Base-by-base conservation (phyloP, 2,888 invertebrate species). In the Serripes groenlandicus region DNA sequence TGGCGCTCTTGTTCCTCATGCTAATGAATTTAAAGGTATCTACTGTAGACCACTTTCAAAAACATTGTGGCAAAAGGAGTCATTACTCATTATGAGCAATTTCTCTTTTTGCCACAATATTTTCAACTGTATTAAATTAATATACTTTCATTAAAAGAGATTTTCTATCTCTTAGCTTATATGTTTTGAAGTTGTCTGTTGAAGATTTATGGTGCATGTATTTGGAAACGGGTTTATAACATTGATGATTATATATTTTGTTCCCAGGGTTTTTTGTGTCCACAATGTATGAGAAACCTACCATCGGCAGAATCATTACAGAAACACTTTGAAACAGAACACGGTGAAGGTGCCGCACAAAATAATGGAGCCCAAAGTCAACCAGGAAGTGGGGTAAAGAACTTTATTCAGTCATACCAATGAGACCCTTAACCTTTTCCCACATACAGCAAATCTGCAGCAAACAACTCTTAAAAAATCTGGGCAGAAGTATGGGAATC, bases 231-330 rank as follows among this genome's bases (percentile, higher is more conserved):
- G n/a, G n/a, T n/a, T n/a, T n/a, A n/a, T n/a, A n/a, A n/a, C n/a
- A n/a, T n/a, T n/a, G n/a, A n/a, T n/a, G n/a, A n/a, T n/a, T n/a
- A n/a, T n/a, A n/a, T n/a, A n/a, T n/a, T n/a, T n/a, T n/a, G n/a
- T 23, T 62, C 15, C 7, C 89, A 96, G 94, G 95, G 96, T 15
- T 96, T 96, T 90, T 88, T 96, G 11, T 96, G 94, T 90, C 94
- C 94, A 54, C 87, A 90, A 77, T 94, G 96, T 88, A 95, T 95
- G 94, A 90, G 90, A 78, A 93, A 93, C 26, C 94, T 95, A 84
- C 89, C 94, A 21, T 93, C 94, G 30, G 94, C 95, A 15, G 95
- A 95, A 85, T 94, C 93, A 9, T 91, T 96, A 23, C 95, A 95
- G 86, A 83, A 89, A n/a, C 95, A 95, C 79, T 95, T 94, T 90